Base-by-base conservation (phyloP, 53 echinoderm and acorn worm species). In the Glandiceps talaboti region DNA sequence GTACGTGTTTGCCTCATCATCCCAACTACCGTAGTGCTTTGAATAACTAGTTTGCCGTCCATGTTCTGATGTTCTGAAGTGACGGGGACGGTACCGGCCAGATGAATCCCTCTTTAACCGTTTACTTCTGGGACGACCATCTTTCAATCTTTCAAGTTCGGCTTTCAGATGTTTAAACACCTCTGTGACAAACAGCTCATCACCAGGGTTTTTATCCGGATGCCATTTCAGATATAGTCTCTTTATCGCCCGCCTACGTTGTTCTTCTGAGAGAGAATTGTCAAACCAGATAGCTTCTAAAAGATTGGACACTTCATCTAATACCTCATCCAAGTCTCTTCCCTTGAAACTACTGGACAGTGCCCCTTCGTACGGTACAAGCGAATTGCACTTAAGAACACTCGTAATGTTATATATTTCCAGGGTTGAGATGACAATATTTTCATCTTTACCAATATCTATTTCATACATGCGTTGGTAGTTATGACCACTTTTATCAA, bases 171-270 rank as follows among this genome's bases (percentile, higher is more conserved):
- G 86, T 79, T 91, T 80, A 78, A 91, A 91, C 0, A 86, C 86
- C 73, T 81, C 81, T 28, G 32, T 77, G 1, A 86, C 86, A 81
- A 86, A 30, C 33, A 75, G 78, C 30, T 85, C 78, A 33, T 84
- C 77, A 0, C 28, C 80, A 1, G 81, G 80, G 32, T 91, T 81
- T 77, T 91, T 91, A 30, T 91, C 91, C 14, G 91, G 91, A 77
- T 91, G 91, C 91, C 91, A 91, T 75, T 86, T 86, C 6, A 77
- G 79, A 76, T 86, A 85, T 14, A 91, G 85, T 27, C 91, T 86
- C 26, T 74, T 73, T 28, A 91, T 26, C 27, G 81, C 81, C 78
- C 84, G 64, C 31, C 74, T 84, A 28, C 84, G 82, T 32, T 88
- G 88, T 28, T 81, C 84, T 76, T 80, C 79, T 27, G 83, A 84